Evolutionary conservation across 2,113 vertebrate genomes (phyloP).

Genomic region (Turdus rufiventris): DNA sequence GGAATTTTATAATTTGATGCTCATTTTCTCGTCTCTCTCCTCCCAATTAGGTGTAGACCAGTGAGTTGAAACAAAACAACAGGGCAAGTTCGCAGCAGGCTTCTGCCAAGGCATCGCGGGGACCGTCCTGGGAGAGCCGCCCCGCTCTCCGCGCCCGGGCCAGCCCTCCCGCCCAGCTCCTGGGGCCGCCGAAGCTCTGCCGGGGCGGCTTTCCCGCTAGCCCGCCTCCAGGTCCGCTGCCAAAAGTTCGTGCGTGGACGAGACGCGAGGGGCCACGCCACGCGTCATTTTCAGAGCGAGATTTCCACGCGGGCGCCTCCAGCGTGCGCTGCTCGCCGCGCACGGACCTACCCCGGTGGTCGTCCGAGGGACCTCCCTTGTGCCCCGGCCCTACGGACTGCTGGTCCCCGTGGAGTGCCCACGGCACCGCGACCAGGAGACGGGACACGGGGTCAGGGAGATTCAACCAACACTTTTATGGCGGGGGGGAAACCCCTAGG

Average conservation of each 20-base stretch:
- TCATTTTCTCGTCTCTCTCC: constrained; percentile 22
- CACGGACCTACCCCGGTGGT: neutral
- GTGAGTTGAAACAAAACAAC: constrained; percentile 24
- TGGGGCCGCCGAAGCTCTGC: neutral
- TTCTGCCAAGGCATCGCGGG: neutral
- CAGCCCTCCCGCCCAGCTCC: neutral
- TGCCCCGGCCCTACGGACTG: neutral
- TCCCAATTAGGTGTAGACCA: constrained; percentile 32
- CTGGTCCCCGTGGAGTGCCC: neutral
- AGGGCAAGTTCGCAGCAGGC: neutral
- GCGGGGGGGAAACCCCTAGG: fast-evolving
- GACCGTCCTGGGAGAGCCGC: neutral
- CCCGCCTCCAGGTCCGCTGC: neutral
- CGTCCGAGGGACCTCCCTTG: neutral
- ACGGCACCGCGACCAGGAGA: neutral
- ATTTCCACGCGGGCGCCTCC: neutral
- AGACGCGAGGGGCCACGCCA: neutral
- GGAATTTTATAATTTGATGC: constrained; percentile 23
- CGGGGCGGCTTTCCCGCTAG: neutral
- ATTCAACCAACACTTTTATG: neutral
- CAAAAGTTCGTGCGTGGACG: neutral
- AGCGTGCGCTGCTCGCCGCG: neutral
- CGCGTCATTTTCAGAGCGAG: neutral
- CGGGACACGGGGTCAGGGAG: neutral
- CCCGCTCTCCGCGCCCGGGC: neutral